Evolutionary conservation across 2,113 vertebrate genomes (phyloP).

Genomic region (Paradisaea rubra): DNA sequence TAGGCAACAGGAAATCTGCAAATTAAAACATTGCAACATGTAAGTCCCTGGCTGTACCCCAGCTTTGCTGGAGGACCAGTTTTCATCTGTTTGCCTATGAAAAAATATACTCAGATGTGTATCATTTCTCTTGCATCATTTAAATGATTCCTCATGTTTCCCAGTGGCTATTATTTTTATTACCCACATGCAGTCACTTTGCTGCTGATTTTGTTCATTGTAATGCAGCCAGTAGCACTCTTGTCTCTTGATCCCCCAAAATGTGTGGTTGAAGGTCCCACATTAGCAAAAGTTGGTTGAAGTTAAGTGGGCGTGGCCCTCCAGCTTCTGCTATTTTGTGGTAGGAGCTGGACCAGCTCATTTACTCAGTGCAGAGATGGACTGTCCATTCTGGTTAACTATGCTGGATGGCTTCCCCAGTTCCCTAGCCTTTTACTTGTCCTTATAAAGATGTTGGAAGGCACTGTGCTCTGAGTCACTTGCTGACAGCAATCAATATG

Average conservation of each 20-base stretch:
- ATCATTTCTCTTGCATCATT: conserved; percentile 24
- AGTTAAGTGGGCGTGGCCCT: background rate
- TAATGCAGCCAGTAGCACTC: conserved; percentile 36
- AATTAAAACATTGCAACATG: conserved; percentile 57
- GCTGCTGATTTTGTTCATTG: conserved; percentile 23
- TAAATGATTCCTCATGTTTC: conserved; percentile 56
- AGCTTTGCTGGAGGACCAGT: conserved; percentile 33
- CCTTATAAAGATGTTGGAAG: background rate
- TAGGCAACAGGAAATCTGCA: conserved; percentile 53
- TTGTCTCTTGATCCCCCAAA: conserved; percentile 29
- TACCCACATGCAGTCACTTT: conserved; percentile 32
- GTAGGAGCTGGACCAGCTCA: background rate
- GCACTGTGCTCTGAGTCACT: background rate
- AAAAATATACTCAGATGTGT: conserved; percentile 43
- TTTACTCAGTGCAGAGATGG: background rate
- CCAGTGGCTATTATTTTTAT: conserved; percentile 38
- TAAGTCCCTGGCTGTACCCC: conserved; percentile 44
- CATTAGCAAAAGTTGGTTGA: conserved; percentile 11
- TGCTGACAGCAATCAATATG: background rate
- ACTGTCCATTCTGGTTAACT: background rate
- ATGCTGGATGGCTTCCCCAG: background rate
- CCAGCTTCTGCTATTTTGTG: background rate
- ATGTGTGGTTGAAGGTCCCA: conserved; percentile 13
- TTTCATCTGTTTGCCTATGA: conserved; percentile 36
- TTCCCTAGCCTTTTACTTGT: background rate